phyloP scores from a whole-genome alignment of 2,888 invertebrate genomes.

The Tholera decimalis region DNA sequence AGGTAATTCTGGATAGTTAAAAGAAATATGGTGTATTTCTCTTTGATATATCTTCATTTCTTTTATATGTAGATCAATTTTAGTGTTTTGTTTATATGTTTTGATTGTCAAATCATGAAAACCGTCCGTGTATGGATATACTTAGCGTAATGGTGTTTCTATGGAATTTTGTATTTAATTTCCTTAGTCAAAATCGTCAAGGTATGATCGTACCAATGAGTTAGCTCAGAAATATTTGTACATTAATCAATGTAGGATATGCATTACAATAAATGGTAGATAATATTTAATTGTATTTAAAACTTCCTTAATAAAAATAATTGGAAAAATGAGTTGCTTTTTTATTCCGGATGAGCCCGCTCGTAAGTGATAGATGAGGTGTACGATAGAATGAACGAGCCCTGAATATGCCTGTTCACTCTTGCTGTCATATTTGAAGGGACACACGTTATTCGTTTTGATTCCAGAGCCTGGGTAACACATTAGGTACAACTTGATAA shows the following conservation, averaged over 20 bases:
- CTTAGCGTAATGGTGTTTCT: constrained; percentile 66
- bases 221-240: constrained; percentile 75
- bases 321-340: constrained; percentile 60
- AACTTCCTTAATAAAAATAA: constrained; percentile 84
- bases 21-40: constrained; percentile 70
- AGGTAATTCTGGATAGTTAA: constrained; percentile 55
- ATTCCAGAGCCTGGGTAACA: no score
- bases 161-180: constrained; percentile 69
- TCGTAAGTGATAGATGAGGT: no score
- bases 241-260: constrained; percentile 78
- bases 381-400: no score
- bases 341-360: not conserved
- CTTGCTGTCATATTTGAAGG: no score
- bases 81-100: constrained; percentile 58
- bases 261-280: constrained; percentile 73
- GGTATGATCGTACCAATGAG: constrained; percentile 73
- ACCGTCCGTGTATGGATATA: constrained; percentile 72
- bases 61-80: constrained; percentile 65
- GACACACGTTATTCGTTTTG: no score
- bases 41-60: constrained; percentile 70
- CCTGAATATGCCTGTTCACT: no score
- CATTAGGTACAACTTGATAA: no score
- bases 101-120: constrained; percentile 73
- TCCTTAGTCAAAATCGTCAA: constrained; percentile 77
- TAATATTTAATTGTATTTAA: constrained; percentile 87